Conservation (phyloP, 2,797 vertebrate species). For the Sphaeramia orbicularis region DNA sequence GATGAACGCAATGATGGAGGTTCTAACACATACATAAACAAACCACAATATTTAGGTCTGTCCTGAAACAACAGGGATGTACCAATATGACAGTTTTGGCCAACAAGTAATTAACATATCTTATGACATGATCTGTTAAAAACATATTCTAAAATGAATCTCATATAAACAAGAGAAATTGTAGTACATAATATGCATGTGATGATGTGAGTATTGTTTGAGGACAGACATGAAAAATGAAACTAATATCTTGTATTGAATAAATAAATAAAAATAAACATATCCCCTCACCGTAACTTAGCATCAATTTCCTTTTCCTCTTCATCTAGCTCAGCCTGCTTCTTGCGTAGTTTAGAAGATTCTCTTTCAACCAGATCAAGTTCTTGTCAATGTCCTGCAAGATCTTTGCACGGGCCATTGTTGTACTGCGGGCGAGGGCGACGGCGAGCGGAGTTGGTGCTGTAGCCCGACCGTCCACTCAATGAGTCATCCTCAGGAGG, state of each 20-base stretch:
- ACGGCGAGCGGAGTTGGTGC: conserved; percentile 92
- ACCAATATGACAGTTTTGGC: neutral
- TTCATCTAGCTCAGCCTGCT: conserved; percentile 98
- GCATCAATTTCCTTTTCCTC: conserved; percentile 99
- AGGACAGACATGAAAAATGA: too few relatives aligned
- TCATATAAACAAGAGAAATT: too few relatives aligned
- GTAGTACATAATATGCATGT: too few relatives aligned
- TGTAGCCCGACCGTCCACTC: conserved; percentile 88
- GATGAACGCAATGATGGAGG: conserved; percentile 44
- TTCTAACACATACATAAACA: conserved; percentile 1
- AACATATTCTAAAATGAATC: too few relatives aligned
- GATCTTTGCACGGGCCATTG: conserved; percentile 98
- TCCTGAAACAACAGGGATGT: neutral
- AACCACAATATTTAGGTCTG: neutral
- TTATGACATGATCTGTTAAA: too few relatives aligned
- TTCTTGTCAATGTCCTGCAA: conserved; percentile 98
- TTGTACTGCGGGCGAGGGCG: conserved; percentile 96
- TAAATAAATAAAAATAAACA: neutral
- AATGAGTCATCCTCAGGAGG: conserved; percentile 92
- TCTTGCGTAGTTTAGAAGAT: conserved; percentile 98
- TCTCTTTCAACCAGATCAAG: conserved; percentile 97
- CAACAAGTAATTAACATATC: too few relatives aligned
- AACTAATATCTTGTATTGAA: too few relatives aligned
- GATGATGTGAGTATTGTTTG: too few relatives aligned
- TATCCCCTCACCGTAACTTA: conserved; percentile 86